A percentile compares a stretch with the other conserved stretches of the same genome.
phyloP scores from a whole-genome alignment of 2,888 invertebrate genomes.

The Papilio gigon region DNA sequence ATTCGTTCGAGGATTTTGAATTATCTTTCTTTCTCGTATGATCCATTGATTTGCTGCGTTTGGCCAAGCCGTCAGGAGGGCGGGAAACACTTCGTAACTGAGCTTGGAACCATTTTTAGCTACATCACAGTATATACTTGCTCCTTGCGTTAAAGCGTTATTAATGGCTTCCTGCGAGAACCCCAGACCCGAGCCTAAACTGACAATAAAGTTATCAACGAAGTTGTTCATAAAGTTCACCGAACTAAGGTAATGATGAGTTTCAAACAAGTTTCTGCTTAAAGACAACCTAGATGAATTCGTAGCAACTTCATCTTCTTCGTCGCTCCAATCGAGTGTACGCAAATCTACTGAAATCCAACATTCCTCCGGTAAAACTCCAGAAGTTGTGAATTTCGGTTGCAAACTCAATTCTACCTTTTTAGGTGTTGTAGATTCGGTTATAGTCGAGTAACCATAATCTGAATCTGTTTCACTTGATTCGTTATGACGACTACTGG shows the following conservation, averaged over 20 bases:
- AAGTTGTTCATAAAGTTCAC: conserved; percentile 87
- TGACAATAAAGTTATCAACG: conserved; percentile 83
- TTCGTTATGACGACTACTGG: conserved; percentile 72
- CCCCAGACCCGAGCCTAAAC: conserved; percentile 82
- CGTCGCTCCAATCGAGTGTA: conserved; percentile 69
- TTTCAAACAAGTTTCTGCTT: conserved; percentile 70
- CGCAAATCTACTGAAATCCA: conserved; percentile 75
- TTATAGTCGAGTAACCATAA: conserved; percentile 84
- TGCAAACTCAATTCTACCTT: conserved; percentile 74
- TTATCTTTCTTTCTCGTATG: conserved; percentile 81
- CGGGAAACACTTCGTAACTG: conserved; percentile 86
- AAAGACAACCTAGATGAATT: conserved; percentile 60
- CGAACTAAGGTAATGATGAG: conserved; percentile 84
- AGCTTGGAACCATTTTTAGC: conserved; percentile 68
- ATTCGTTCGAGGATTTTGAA: conserved; percentile 82
- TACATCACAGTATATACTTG: conserved; percentile 85
- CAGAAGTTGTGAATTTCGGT: conserved; percentile 68
- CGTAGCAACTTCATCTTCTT: conserved; percentile 68
- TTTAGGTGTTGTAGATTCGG: conserved; percentile 82
- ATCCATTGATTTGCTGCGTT: conserved; percentile 87
- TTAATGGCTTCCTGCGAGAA: conserved; percentile 80
- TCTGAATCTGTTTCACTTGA: conserved; percentile 82
- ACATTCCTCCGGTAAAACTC: conserved; percentile 78
- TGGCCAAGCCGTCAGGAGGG: conserved; percentile 88
- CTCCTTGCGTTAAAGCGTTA: conserved; percentile 84